phyloP scores from a whole-genome alignment of 2,888 invertebrate genomes.

The Carterocephalus palaemon region DNA sequence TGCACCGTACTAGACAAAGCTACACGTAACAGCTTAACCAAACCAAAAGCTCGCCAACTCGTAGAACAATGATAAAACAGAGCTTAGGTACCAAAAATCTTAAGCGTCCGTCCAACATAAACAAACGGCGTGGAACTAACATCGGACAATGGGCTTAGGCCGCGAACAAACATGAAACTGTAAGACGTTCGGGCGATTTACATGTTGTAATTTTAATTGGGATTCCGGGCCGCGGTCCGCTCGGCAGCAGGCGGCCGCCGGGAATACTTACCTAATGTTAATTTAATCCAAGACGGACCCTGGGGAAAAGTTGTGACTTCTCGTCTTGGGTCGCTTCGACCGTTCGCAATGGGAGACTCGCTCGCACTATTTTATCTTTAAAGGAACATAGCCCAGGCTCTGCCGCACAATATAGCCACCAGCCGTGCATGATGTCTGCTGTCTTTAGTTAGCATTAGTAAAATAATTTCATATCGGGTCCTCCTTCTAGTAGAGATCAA shows the following conservation, averaged over 20 bases:
- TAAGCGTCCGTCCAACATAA: constrained; percentile 7
- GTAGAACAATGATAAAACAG: no score
- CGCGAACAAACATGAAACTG: constrained; percentile 58
- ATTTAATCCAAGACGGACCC: constrained; percentile 74
- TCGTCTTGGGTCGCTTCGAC: constrained; percentile 55
- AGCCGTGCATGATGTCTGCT: no score
- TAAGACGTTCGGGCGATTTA: constrained; percentile 62
- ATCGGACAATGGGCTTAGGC: constrained; percentile 27
- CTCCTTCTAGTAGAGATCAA: no score
- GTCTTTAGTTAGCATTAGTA: no score
- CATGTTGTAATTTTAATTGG: constrained; percentile 77
- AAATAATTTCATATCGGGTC: no score
- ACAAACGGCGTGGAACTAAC: constrained; percentile 4
- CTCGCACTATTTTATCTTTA: no score
- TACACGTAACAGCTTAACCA: no score
- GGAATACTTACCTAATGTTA: constrained; percentile 75
- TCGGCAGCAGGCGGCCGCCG: constrained; percentile 44
- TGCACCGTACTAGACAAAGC: no score
- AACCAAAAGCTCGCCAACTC: no score
- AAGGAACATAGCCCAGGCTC: background rate
- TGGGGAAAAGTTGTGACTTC: constrained; percentile 64
- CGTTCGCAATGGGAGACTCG: constrained; percentile 38
- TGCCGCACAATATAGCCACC: constrained; percentile 2
- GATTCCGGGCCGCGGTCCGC: constrained; percentile 61
- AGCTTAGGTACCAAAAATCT: no score